Percentiles rank a stretch among this genome's conserved stretches.
These are phyloP conservation scores for Poecilia gillii DNA, from an alignment of 2,797 vertebrate species.

Conservation along the genomic window DNA sequence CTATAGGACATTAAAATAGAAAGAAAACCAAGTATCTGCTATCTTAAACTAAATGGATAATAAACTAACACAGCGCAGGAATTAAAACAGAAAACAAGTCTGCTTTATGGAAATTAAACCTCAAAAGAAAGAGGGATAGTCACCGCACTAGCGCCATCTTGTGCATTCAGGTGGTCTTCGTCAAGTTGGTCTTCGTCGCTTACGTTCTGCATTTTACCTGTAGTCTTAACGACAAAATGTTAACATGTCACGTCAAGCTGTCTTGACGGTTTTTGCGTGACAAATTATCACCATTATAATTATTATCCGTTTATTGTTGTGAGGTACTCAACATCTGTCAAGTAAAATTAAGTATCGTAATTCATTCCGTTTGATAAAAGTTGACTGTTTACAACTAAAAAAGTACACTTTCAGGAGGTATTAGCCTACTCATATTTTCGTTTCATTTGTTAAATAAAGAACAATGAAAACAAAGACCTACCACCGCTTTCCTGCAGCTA, in stretches of 20 bases:
- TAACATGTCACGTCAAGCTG: background rate
- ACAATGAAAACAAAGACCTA: background rate
- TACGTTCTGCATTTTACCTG: conserved; percentile 49
- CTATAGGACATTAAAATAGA: background rate
- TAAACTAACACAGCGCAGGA: background rate
- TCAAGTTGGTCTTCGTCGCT: conserved; percentile 18
- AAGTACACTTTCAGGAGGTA: background rate
- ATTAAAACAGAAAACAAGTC: background rate
- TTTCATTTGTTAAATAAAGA: background rate
- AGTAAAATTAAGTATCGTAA: background rate
- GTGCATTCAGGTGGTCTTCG: conserved; percentile 5
- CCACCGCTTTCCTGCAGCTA: background rate
- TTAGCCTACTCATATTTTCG: background rate
- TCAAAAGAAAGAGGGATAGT: conserved; percentile 7
- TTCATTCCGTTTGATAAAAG: background rate
- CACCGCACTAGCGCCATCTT: background rate
- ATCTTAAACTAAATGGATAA: background rate
- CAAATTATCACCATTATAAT: background rate
- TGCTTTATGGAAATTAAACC: conserved; percentile 9
- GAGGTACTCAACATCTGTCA: background rate
- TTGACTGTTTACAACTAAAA: background rate
- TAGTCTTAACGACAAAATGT: background rate
- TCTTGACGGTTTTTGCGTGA: background rate
- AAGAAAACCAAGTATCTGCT: background rate
- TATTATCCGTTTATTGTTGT: background rate